Percentiles rank a stretch among this genome's conserved stretches.
phyloP scores from a whole-genome alignment of 2,113 vertebrate species.

The Coreoperca whiteheadi region DNA sequence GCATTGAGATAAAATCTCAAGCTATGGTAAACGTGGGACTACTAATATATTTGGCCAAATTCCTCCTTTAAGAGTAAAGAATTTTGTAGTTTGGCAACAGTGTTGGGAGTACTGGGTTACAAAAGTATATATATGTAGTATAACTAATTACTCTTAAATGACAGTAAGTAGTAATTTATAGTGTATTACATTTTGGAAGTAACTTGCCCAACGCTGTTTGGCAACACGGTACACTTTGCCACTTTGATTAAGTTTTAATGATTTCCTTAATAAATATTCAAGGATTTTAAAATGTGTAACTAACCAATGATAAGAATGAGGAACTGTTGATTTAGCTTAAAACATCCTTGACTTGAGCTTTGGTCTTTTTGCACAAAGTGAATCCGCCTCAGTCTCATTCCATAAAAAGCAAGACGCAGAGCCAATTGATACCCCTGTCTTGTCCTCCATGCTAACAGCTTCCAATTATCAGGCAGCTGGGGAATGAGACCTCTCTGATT shows the following conservation, averaged over 20 bases:
- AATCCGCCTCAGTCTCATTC: slow-evolving; percentile 1
- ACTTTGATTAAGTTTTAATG: background rate
- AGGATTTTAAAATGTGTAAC: background rate
- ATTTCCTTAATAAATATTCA: background rate
- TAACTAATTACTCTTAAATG: no score
- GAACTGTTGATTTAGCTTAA: background rate
- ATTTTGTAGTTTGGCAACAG: background rate
- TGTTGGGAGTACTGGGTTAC: no score
- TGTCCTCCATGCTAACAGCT: slow-evolving; percentile 41
- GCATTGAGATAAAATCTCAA: no score
- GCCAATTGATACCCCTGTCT: slow-evolving; percentile 17
- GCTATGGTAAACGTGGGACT: background rate
- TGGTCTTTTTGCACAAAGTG: slow-evolving; percentile 1
- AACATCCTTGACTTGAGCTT: background rate
- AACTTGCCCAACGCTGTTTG: no score
- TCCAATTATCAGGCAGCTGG: slow-evolving; percentile 48
- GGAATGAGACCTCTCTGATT: slow-evolving; percentile 45
- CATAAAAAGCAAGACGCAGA: background rate
- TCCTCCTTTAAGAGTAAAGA: background rate
- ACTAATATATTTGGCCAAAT: background rate
- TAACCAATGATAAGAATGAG: background rate
- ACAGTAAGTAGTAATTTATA: no score
- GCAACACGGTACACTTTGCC: background rate
- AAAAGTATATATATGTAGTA: no score
- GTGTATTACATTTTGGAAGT: no score